Conservation (phyloP, 2,888 invertebrate genomes). For the Troglohyphantes excavatus region DNA sequence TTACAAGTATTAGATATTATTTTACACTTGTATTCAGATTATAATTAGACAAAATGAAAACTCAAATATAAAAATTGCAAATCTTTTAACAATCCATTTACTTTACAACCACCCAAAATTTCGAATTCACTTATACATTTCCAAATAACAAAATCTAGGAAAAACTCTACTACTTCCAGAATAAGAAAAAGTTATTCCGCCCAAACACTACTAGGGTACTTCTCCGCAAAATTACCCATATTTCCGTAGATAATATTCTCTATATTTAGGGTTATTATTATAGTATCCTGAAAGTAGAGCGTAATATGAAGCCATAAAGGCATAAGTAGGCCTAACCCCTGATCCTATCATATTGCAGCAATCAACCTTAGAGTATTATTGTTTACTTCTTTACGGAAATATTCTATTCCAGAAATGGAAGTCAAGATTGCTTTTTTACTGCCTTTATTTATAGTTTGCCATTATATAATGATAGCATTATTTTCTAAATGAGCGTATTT, state of each 20-base stretch:
- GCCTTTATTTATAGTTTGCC: not conserved
- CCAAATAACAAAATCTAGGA: no score
- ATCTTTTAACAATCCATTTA: no score
- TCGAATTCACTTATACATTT: no score
- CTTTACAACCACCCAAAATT: no score
- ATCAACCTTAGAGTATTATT: slow-evolving; percentile 6
- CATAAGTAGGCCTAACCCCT: slow-evolving; percentile 28
- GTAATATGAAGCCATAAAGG: not conserved
- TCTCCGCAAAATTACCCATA: slow-evolving; percentile 18
- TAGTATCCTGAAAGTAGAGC: not conserved
- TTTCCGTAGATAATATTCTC: slow-evolving; percentile 32
- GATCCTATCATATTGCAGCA: slow-evolving; percentile 8
- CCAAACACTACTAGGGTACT: not conserved
- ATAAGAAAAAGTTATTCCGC: no score
- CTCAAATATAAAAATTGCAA: no score
- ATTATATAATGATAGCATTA: not conserved
- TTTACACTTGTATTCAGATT: no score
- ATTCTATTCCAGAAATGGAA: slow-evolving; percentile 1
- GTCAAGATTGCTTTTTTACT: not conserved
- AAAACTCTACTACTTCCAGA: no score
- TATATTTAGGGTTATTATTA: slow-evolving; percentile 7
- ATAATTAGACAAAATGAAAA: no score
- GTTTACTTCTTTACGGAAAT: not conserved
- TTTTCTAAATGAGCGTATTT: not conserved
- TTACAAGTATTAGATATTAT: no score